A percentile compares a stretch with the other conserved stretches of the same genome.
Evolutionary conservation across 2,888 invertebrate genomes (phyloP).

Genomic region (Pharmacophagus antenor): DNA sequence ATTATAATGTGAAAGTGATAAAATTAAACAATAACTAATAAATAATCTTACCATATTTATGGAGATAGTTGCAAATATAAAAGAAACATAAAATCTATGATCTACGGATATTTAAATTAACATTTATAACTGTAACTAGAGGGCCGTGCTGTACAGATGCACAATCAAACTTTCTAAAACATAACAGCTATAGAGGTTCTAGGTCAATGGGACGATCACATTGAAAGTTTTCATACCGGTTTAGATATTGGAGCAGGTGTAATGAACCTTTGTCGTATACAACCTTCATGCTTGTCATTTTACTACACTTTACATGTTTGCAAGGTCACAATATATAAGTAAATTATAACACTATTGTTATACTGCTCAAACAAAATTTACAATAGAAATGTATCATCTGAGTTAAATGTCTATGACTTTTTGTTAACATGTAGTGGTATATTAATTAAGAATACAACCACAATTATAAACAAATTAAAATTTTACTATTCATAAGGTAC

Average conservation of each 20-base stretch:
- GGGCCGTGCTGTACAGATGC: constrained; percentile 18
- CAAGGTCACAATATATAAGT: constrained; percentile 9
- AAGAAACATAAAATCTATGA: neutral
- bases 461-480: too few relatives aligned
- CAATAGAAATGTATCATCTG: neutral
- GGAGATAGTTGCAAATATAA: neutral
- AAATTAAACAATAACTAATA: too few relatives aligned
- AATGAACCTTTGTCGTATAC: constrained; percentile 19
- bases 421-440: too few relatives aligned
- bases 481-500: too few relatives aligned
- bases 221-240: constrained; percentile 28
- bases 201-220: constrained; percentile 41
- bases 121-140: constrained; percentile 19
- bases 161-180: constrained; percentile 42
- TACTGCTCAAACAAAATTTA: neutral
- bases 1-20: too few relatives aligned
- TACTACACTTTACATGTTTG: neutral
- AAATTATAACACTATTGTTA: constrained; percentile 18
- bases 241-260: constrained; percentile 26
- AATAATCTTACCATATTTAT: constrained; percentile 6
- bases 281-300: constrained; percentile 14
- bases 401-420: too few relatives aligned
- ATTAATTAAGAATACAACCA: too few relatives aligned
- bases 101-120: neutral
- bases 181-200: constrained; percentile 32